Evolutionary conservation across 2,888 invertebrate species (phyloP).

Genomic region (Hydraecia micacea): DNA sequence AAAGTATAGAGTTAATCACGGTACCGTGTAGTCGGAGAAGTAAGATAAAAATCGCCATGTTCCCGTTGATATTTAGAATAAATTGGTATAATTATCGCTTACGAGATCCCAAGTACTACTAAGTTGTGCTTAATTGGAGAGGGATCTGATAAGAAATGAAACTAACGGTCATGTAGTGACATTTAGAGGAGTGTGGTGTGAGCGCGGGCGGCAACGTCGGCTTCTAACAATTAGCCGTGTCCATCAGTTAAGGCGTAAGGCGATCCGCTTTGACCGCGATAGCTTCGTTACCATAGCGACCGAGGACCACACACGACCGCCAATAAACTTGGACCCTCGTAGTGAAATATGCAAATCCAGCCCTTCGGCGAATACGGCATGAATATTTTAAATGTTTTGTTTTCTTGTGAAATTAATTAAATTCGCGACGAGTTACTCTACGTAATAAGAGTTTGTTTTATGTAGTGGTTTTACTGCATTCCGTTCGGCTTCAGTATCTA

Average conservation of each 20-base stretch:
- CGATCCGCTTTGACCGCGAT: slow-evolving; percentile 70
- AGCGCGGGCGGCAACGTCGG: slow-evolving; percentile 71
- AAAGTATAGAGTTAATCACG: slow-evolving; percentile 47
- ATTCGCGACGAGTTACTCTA: slow-evolving; percentile 65
- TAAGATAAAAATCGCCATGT: slow-evolving; percentile 51
- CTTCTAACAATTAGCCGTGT: slow-evolving; percentile 85
- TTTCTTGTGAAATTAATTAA: slow-evolving; percentile 81
- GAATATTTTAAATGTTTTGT: slow-evolving; percentile 81
- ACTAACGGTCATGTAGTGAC: slow-evolving; percentile 80
- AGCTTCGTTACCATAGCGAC: slow-evolving; percentile 82
- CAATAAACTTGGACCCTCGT: slow-evolving; percentile 74
- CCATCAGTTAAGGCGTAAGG: slow-evolving; percentile 82
- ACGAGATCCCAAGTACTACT: slow-evolving; percentile 61
- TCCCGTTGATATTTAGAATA: slow-evolving; percentile 60
- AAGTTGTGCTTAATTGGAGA: slow-evolving; percentile 73
- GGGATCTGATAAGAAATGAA: slow-evolving; percentile 73
- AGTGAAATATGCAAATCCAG: slow-evolving; percentile 80
- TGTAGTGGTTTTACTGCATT: slow-evolving; percentile 53
- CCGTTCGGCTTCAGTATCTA: slow-evolving; percentile 34
- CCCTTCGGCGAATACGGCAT: slow-evolving; percentile 77
- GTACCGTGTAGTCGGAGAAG: slow-evolving; percentile 33
- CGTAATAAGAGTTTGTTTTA: slow-evolving; percentile 51
- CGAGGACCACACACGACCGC: slow-evolving; percentile 88
- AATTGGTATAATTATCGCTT: slow-evolving; percentile 63
- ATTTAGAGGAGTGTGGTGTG: slow-evolving; percentile 80